Evolutionary conservation across 92 coral and sea anemone species (phyloP), one percentile per base, ranked within the genome.

Genomic region (Nematostella vectensis): DNA sequence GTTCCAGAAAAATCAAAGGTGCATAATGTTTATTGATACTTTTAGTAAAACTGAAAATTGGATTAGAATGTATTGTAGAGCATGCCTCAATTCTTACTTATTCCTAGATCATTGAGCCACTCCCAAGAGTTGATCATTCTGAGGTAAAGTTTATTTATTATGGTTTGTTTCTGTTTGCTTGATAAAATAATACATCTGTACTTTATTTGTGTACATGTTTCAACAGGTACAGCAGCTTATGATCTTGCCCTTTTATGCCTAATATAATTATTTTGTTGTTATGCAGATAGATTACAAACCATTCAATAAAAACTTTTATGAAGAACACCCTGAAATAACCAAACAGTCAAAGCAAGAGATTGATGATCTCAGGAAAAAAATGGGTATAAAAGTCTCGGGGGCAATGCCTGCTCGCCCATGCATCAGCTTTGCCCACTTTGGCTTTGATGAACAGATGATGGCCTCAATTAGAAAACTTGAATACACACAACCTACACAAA

Each of bases 1-100:
- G 96, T 83, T 30, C 98, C 98, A 3, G 96, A 88, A 59, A 89
- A 77, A 61, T 87, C 97, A 11, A 89, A 89, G 89, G 97, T 89
- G 64, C 15, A 31, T n/a, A n/a, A n/a, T 13, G 18, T 0, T 1
- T 12, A 0, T 4, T n/a, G n/a, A 3, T 37, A 36, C 27, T 59
- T 27, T 27, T 43, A 26, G 19, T 27, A 26, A 0, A 6, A 10
- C 8, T 1, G 19, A 8, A 3, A 51, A 16, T 27, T 2, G 9
- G 18, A 20, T 16, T 9, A 48, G 1, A 63, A 3, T 26, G n/a
- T 8, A 10, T 21, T 10, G 28, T 29, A 29, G 1, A 55, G 2
- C 15, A 22, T 20, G 50, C 48, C 40, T 33, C 40, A 12, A 2
- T 22, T 30, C 65, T 39, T 60, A 58, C 31, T 4, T 18, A 23